These are phyloP conservation scores for Chaenogobius annularis DNA, from an alignment of 2,113 vertebrate species.

Conservation along the genomic window DNA sequence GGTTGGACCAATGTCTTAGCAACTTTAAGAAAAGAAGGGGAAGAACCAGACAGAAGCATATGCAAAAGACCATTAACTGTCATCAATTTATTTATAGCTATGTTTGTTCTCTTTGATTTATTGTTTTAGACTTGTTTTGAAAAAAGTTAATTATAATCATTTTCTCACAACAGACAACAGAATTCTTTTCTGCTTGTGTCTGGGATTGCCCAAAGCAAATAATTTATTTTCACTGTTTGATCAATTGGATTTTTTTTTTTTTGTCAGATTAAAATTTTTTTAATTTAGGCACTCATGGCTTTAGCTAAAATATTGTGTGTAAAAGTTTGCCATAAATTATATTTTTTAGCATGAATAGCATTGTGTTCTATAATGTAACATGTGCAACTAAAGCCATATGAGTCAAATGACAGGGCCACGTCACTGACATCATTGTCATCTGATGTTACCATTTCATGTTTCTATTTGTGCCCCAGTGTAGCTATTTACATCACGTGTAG, in stretches of 20 bases:
- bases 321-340: background rate
- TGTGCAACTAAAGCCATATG: background rate
- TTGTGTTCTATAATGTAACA: background rate
- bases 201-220: background rate
- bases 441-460: constrained; percentile 46
- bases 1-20: constrained; percentile 35
- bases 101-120: constrained; percentile 1
- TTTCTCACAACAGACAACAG: background rate
- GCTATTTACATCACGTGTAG: constrained; percentile 71
- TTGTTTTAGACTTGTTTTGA: background rate
- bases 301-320: background rate
- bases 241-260: background rate
- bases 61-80: constrained; percentile 19
- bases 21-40: constrained; percentile 35
- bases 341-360: background rate
- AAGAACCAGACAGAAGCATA: constrained; percentile 50
- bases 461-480: constrained; percentile 52
- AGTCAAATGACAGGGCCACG: constrained; percentile 19
- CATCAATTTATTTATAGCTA: background rate
- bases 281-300: background rate
- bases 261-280: background rate
- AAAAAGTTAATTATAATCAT: background rate
- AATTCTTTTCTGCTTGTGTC: background rate
- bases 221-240: background rate
- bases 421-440: constrained; percentile 37